These are phyloP conservation scores for Cryptus viduatorius DNA, from an alignment of 2,888 invertebrate species.

Conservation along the genomic window DNA sequence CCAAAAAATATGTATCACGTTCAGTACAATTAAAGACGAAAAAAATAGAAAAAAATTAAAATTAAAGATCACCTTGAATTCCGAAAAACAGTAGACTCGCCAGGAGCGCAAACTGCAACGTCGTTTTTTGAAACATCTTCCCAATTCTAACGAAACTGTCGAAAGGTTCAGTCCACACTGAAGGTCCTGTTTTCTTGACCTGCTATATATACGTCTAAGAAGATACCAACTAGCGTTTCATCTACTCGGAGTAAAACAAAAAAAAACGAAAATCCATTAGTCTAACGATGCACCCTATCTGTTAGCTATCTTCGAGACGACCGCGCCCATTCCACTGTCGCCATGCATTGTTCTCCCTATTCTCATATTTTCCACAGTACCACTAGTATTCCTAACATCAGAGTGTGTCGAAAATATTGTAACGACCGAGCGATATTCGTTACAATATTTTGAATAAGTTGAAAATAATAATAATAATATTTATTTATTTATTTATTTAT, in stretches of 20 bases:
- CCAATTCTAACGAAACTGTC: neutral
- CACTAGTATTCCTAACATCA: conserved; percentile 18
- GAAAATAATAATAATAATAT: too few relatives aligned
- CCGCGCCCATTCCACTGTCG: conserved; percentile 11
- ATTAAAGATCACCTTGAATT: conserved; percentile 18
- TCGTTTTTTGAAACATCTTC: conserved; percentile 21
- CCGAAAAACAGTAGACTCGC: conserved; percentile 5
- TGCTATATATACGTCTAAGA: conserved; percentile 34
- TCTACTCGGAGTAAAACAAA: conserved; percentile 8
- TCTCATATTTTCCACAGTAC: neutral
- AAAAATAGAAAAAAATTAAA: neutral
- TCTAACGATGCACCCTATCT: conserved; percentile 33
- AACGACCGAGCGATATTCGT: too few relatives aligned
- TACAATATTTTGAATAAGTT: neutral
- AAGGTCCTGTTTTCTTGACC: conserved; percentile 1
- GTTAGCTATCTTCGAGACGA: conserved; percentile 32
- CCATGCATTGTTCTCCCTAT: conserved; percentile 12
- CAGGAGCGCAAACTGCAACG: neutral
- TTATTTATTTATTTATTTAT: too few relatives aligned
- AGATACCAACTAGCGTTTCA: neutral
- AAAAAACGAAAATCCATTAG: conserved; percentile 37
- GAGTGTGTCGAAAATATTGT: neutral
- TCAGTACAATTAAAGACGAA: neutral
- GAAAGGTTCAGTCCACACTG: conserved; percentile 34
- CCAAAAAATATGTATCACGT: neutral